Conservation (phyloP, 2,113 vertebrate species). For the Hypanus sabinus region DNA sequence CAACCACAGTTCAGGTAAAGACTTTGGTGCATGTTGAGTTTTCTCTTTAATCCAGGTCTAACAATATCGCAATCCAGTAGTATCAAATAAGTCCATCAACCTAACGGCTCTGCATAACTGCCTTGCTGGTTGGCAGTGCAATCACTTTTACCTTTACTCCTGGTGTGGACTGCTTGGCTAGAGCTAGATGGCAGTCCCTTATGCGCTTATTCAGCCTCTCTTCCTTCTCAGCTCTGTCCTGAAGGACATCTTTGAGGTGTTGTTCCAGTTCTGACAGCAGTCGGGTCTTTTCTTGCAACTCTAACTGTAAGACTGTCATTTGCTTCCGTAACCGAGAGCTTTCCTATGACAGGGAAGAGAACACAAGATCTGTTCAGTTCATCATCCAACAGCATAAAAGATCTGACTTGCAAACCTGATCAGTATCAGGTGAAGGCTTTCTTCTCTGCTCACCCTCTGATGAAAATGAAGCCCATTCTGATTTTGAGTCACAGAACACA, state of each 20-base stretch:
- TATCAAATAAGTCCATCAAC: background rate
- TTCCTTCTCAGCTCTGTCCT: conserved; percentile 63
- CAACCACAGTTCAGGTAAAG: background rate
- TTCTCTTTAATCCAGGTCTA: background rate
- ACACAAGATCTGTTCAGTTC: conserved; percentile 6
- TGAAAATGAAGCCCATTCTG: background rate
- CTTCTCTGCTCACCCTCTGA: background rate
- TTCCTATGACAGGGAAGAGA: conserved; percentile 57
- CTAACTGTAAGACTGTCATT: conserved; percentile 59
- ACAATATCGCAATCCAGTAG: background rate
- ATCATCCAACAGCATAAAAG: background rate
- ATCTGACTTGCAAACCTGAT: background rate
- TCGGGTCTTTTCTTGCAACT: conserved; percentile 68
- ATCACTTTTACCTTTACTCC: conserved; percentile 67
- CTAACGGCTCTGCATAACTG: background rate
- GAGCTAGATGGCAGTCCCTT: conserved; percentile 71
- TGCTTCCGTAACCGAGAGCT: conserved; percentile 58
- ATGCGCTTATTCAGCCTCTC: conserved; percentile 64
- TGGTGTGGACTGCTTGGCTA: conserved; percentile 60
- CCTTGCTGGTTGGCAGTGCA: background rate
- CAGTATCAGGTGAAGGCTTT: background rate
- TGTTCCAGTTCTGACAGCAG: conserved; percentile 62
- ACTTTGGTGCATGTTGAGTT: background rate
- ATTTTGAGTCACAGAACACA: too few species aligned
- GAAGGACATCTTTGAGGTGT: conserved; percentile 67